Evolutionary conservation across 2,888 invertebrate genomes (phyloP).

Genomic region (Chrysotoxum bicinctum): DNA sequence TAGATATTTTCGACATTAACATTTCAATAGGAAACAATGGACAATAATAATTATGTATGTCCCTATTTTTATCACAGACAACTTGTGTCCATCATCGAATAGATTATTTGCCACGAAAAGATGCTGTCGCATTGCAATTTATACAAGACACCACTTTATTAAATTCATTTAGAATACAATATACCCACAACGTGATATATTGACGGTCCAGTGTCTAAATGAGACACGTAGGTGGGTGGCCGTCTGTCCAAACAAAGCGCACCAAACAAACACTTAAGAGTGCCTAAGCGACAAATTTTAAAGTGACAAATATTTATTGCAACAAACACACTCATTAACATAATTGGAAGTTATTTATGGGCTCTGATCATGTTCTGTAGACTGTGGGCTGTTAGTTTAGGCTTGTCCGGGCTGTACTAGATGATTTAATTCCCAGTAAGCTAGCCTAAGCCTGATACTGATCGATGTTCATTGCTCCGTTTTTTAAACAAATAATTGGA

Average conservation of each 20-base stretch:
- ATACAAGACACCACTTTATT: constrained; percentile 6
- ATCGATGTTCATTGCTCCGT: constrained; percentile 45
- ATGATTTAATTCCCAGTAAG: constrained; percentile 29
- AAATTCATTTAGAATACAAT: neutral
- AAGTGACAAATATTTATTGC: constrained; percentile 71
- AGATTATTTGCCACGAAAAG: neutral
- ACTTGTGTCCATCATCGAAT: neutral
- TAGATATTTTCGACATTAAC: too few species aligned
- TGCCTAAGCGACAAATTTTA: constrained; percentile 64
- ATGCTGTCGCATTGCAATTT: neutral
- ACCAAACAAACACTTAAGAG: constrained; percentile 42
- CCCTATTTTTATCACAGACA: too few species aligned
- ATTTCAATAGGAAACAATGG: too few species aligned
- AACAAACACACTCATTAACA: constrained; percentile 75
- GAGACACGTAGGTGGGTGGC: constrained; percentile 64
- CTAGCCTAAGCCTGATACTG: constrained; percentile 52
- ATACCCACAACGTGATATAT: constrained; percentile 50
- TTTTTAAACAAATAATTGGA: constrained; percentile 30
- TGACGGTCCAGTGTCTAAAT: constrained; percentile 61
- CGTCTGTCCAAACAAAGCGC: constrained; percentile 39
- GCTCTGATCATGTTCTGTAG: constrained; percentile 12
- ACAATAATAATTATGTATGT: too few species aligned
- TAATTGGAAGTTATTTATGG: constrained; percentile 76
- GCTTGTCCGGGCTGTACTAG: neutral
- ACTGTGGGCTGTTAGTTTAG: neutral